phyloP scores from a whole-genome alignment of 2,797 vertebrate genomes.

The Poecilia picta region DNA sequence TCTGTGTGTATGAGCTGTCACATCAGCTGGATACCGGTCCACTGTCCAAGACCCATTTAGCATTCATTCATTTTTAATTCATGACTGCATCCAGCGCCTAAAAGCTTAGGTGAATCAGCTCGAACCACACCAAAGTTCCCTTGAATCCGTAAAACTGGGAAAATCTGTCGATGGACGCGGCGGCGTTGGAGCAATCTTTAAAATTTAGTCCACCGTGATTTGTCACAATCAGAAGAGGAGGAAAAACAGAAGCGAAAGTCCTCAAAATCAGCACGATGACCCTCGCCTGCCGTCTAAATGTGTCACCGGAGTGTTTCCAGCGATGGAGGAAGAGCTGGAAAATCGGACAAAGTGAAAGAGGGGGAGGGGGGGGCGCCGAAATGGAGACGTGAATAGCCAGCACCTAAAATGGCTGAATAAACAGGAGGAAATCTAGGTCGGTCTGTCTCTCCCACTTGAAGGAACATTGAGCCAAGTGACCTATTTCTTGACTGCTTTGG shows the following conservation, averaged over 20 bases:
- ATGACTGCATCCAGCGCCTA: constrained; percentile 45
- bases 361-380: constrained; percentile 25
- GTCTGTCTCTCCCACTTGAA: constrained; percentile 71
- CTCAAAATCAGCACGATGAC: background rate
- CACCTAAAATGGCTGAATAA: constrained; percentile 76
- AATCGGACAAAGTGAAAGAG: background rate
- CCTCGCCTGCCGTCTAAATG: constrained; percentile 9
- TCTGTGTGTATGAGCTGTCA: constrained; percentile 58
- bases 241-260: background rate
- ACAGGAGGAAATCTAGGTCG: constrained; percentile 73
- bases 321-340: background rate
- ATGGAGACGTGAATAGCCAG: constrained; percentile 63
- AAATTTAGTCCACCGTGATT: background rate
- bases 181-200: constrained; percentile 17
- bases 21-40: constrained; percentile 69
- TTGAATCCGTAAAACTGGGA: constrained; percentile 38
- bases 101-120: constrained; percentile 54
- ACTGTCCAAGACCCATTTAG: constrained; percentile 60
- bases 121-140: constrained; percentile 35
- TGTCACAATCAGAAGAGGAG: background rate
- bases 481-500: constrained; percentile 71
- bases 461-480: constrained; percentile 67
- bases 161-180: constrained; percentile 42
- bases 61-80: constrained; percentile 67
- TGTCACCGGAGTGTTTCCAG: constrained; percentile 37